Base-by-base conservation (phyloP, 1,140 invertebrate species). In the Reticulitermes speratus region DNA sequence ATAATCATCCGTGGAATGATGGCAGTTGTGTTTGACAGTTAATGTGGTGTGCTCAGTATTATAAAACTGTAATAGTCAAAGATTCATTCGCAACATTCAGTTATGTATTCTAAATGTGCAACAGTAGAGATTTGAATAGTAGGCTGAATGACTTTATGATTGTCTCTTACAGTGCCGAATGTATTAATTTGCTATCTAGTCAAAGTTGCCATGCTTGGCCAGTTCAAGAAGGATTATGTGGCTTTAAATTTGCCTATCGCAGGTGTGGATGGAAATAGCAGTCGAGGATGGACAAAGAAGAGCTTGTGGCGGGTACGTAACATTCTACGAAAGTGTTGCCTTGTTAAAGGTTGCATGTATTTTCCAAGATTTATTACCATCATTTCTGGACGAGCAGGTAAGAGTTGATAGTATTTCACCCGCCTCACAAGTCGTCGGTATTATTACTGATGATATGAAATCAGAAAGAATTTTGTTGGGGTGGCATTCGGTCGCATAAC, bases 221-320 rank as follows among this genome's bases (percentile, higher is more conserved):
- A 86, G 19, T 52, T 87, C 23, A 83, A 44, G 44, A 87, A 86
- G 44, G 87, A 87, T 55, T 87, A 87, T 81, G 84, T 87, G 75
- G 82, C 82, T 44, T 85, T 87, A 86, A 87, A 86, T 84, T 75
- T 87, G 48, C 48, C 87, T 38, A 85, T 25, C 45, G 21, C 48
- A 44, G 3, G 8, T 69, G 48, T 14, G 25, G 82, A 84, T 65
- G n/a, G 14, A 45, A 44, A 32, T 38, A 85, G 30, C 23, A 82
- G 65, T 45, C 44, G 82, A 55, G 38, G 44, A 69, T 87, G 86
- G 55, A 48, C 85, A 12, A 88, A 88, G 81, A 88, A 89, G 85
- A 92, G 91, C 88, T 85, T 92, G 30, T 92, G 91, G 91, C 90
- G 92, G 87, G 91, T 92, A 89, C 89, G 89, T 87, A 86, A 0